Base-by-base conservation (phyloP, 1,140 invertebrate genomes). In the Kradibia gibbosae region DNA sequence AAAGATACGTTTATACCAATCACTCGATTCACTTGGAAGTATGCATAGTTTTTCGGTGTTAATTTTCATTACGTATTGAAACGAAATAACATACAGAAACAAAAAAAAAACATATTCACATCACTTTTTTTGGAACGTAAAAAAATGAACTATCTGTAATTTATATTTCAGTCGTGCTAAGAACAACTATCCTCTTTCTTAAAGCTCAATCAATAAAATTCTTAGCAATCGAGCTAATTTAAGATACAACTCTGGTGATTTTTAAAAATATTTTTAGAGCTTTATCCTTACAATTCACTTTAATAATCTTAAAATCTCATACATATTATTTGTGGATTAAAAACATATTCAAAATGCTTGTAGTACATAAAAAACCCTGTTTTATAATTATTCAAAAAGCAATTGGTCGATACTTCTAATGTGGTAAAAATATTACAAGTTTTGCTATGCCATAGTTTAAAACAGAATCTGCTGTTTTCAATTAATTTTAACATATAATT, bases 11-110 rank as follows among this genome's bases (percentile, higher is more conserved):
- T 22, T 53, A 72, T 48, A n/a, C 60, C 42, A 73, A 31, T 82
- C 74, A 71, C 70, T 73, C 28, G 31, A 78, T 74, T 78, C 57
- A 79, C 76, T 31, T 82, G 81, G 75, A 78, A 78, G 76, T 60
- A 71, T 81, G 60, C 77, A 65, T 57, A 45, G 28, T 45, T 73
- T 25, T 28, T 82, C 45, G 25, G 45, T 45, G 36, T 78, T 36
- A 48, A 53, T 70, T 57, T 31, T 71, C 7, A 1, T 77, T 50
- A 60, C 65, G 22, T 72, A 62, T 39, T 11, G 28, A 22, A 70
- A 65, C 73, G 67, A 78, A 81, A 39, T 25, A 57, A 73, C 36
- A 45, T 8, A 45, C 42, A 45, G 42, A 45, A 45, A 45, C 42
- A 45, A 45, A 13, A 70, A 71, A 57, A 62, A 67, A 77, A 72